phyloP scores from a whole-genome alignment of 2,888 invertebrate species.

The Amaurobius ferox region DNA sequence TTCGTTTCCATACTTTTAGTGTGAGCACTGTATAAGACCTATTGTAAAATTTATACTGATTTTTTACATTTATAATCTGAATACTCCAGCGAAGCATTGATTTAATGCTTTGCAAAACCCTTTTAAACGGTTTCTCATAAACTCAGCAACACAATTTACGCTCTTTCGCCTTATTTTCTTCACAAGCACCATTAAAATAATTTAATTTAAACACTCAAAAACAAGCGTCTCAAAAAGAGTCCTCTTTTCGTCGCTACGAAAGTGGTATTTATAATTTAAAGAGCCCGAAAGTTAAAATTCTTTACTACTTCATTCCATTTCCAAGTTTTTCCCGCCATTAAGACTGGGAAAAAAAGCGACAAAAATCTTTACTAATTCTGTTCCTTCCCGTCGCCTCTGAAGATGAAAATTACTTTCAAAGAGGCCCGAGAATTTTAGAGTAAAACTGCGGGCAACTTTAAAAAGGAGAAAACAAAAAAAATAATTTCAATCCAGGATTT shows the following conservation, averaged over 20 bases:
- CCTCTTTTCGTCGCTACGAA: slow-evolving; percentile 6
- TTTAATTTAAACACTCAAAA: slow-evolving; percentile 27
- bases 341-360: slow-evolving; percentile 19
- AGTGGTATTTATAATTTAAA: slow-evolving; percentile 14
- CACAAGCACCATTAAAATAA: slow-evolving; percentile 12
- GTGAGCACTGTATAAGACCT: too few relatives aligned
- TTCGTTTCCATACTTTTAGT: too few relatives aligned
- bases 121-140: not conserved
- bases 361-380: slow-evolving; percentile 18
- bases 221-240: not conserved
- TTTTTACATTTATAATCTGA: too few relatives aligned
- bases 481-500: slow-evolving; percentile 33
- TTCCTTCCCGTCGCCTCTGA: slow-evolving; percentile 46
- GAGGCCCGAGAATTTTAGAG: slow-evolving; percentile 33
- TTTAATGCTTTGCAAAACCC: too few relatives aligned
- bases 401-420: slow-evolving; percentile 49
- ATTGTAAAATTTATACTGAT: too few relatives aligned
- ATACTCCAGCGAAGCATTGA: too few relatives aligned
- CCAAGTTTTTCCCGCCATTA: slow-evolving; percentile 17
- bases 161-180: slow-evolving; percentile 15
- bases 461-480: not conserved
- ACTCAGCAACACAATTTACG: not conserved
- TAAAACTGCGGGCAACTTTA: slow-evolving; percentile 36
- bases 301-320: slow-evolving; percentile 14
- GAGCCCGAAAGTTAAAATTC: slow-evolving; percentile 36